These are phyloP conservation scores for Cyclophora punctaria DNA, from an alignment of 2,888 invertebrate genomes.

Conservation along the genomic window DNA sequence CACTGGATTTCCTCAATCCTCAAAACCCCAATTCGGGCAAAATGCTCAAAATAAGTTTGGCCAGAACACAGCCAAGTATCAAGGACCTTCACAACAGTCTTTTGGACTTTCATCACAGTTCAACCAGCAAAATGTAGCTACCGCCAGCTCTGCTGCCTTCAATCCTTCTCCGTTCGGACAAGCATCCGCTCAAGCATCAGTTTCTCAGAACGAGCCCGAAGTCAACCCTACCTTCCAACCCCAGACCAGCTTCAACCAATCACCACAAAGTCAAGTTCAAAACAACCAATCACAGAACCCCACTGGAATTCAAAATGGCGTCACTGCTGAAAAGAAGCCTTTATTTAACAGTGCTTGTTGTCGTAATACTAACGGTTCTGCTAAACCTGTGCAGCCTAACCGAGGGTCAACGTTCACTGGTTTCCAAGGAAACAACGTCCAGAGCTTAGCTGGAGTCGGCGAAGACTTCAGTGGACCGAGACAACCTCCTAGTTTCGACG, in stretches of 20 bases:
- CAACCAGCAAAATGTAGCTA: no score
- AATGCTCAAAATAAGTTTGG: not conserved
- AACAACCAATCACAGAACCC: no score
- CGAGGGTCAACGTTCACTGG: constrained; percentile 6
- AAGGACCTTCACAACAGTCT: no score
- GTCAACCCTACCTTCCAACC: no score
- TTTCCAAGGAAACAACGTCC: constrained; percentile 20
- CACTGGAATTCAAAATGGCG: no score
- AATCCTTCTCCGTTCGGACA: no score
- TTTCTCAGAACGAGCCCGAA: no score
- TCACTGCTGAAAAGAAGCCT: not conserved
- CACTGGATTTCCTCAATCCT: constrained; percentile 3
- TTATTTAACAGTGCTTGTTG: constrained; percentile 7
- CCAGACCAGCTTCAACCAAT: no score
- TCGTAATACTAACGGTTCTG: constrained; percentile 9
- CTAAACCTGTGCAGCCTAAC: constrained; percentile 10
- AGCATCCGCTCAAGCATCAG: no score
- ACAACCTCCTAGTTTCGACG: constrained; percentile 52
- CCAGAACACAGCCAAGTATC: not conserved
- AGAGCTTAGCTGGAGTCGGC: constrained; percentile 34
- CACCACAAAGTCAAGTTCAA: no score
- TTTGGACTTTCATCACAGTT: no score
- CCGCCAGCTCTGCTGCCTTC: no score
- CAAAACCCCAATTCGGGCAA: not conserved
- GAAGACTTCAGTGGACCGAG: constrained; percentile 51